Base-by-base conservation (phyloP, 2,888 invertebrate genomes). In the Cephus nigrinus region DNA sequence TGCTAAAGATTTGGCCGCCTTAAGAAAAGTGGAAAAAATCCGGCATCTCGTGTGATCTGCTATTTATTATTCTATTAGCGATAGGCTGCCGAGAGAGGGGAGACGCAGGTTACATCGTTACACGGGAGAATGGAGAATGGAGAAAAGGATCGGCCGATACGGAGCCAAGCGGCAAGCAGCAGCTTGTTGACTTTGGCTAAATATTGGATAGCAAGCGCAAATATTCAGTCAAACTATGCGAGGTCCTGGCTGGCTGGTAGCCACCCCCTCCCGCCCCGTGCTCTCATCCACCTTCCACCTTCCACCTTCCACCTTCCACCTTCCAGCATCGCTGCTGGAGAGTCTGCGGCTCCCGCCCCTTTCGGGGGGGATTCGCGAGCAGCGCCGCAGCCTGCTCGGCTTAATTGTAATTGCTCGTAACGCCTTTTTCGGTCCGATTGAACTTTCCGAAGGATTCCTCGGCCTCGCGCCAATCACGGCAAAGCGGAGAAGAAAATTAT, bases 11-110 rank as follows among this genome's bases (percentile, higher is more conserved):
- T 87, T 88, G 79, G 30, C 11, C 3, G 3, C 30, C 1, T 31
- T 12, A 30, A 79, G 83, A 81, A 80, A 80, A 79, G 79, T 80
- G 83, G 82, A 84, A 11, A 87, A 87, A 88, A 84, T 85, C 77
- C 78, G 80, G 79, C 76, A 81, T 40, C 36, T 12, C 12, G 78
- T 77, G 80, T 83, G 79, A 80, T 75, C 81, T 76, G 84, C 79
- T 88, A 89, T 90, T 90, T 90, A 90, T 90, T 90, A 90, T 90
- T 90, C 88, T 89, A 90, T 90, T 88, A 89, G 85, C 85, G 85
- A 87, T 69, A 76, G 78, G 32, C 40, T 69, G 32, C 40, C 69
- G 73, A 68, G n/a, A n/a, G 73, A 72, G 69, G 75, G 33, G 12
- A 12, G 4, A 33, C 73, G 55, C 15, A 1, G 15, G 36, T 15